Evolutionary conservation across 2,888 invertebrate species (phyloP).

Genomic region (Ischnura elegans): DNA sequence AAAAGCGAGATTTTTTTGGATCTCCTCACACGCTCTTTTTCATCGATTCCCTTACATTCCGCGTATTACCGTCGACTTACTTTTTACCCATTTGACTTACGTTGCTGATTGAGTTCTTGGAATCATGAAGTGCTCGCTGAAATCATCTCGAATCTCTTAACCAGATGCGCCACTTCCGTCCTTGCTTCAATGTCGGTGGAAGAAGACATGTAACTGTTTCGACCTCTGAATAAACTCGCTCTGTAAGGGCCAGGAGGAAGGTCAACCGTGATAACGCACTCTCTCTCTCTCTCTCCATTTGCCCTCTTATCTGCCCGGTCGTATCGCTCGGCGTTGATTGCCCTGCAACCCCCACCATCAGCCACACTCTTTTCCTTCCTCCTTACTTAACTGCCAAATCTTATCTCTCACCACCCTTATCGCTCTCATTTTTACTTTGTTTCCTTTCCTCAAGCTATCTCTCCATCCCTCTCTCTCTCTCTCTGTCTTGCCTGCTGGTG

Average conservation of each 20-base stretch:
- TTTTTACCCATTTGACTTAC: no score
- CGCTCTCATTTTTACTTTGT: not conserved
- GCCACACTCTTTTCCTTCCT: not conserved
- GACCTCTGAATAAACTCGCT: not conserved
- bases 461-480: not conserved
- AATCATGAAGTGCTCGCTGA: no score
- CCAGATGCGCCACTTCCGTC: no score
- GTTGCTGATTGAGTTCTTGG: no score
- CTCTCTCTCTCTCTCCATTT: not conserved
- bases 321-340: not conserved
- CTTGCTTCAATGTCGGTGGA: not conserved
- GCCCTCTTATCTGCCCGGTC: not conserved
- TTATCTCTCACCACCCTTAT: not conserved
- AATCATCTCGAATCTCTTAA: no score
- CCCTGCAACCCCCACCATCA: not conserved
- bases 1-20: no score
- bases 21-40: no score
- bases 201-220: not conserved
- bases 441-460: not conserved
- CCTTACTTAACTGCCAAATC: not conserved
- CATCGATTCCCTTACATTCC: no score
- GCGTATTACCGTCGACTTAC: no score
- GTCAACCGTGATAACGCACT: not conserved
- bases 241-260: not conserved
- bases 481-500: not conserved